Evolutionary conservation across 1,140 invertebrate genomes (phyloP), one percentile per base, ranked within the genome.

Genomic region (Chrysomallon squamiferum): DNA sequence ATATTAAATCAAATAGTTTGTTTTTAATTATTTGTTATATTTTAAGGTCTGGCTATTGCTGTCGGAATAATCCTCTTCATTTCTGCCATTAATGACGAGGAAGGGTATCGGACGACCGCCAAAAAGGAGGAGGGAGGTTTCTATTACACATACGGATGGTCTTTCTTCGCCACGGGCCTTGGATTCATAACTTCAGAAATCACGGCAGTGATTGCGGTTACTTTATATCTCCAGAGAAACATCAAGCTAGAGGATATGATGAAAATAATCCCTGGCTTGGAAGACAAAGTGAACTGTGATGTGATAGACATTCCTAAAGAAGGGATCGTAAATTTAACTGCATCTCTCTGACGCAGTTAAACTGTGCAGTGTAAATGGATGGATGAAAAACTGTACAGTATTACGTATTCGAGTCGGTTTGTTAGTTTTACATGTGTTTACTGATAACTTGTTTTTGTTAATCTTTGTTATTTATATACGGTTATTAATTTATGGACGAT

Each of bases 61-160:
- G 68, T 79, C 22, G 78, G 75, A 9, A 76, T 80, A 58, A 80
- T 81, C n/a, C 61, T 83, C 18, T 83, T 78, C 60, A 83, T 83
- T 25, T 80, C 79, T 9, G 75, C 76, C 41, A 71, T 83, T 30
- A 83, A 83, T 54, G 81, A 83, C 62, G 81, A 81, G 57, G 78
- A 81, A 11, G 69, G 74, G 33, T 71, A 76, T 59, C 56, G 76
- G 45, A 62, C 65, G 57, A 65, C 70, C 33, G 69, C 74, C 11
- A 75, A 64, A 60, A 65, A 61, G 58, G 64, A 57, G 58, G 59
- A 71, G 27, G 65, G 61, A 0, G 65, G 62, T 20, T 82, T 82
- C 63, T 50, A 54, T 5, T 82, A 81, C 61, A 20, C 25, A 1
- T 82, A 82, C 64, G 76, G 80, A 32, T 82, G 78, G 78, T 80